Percentiles rank a stretch among this genome's conserved stretches.
phyloP scores from a whole-genome alignment of 2,113 vertebrate species.

The Epinephelus lanceolatus region DNA sequence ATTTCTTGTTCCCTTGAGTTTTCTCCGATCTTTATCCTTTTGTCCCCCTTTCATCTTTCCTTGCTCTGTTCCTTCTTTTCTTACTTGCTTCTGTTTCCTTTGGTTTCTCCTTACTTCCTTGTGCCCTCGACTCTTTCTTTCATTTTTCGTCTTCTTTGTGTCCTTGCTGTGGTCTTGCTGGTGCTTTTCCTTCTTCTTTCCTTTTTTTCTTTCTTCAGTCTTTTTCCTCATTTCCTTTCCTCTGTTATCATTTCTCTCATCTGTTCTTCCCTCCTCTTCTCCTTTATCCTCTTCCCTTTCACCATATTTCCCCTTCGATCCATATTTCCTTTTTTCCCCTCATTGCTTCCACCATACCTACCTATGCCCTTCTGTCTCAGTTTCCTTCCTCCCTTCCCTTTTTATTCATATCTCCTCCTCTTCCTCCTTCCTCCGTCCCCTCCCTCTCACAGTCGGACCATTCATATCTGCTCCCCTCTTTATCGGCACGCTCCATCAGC shows the following conservation, averaged over 20 bases:
- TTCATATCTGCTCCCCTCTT: constrained; percentile 39
- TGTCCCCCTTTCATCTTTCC: too few species aligned
- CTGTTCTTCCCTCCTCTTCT: neutral
- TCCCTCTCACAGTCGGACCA: neutral
- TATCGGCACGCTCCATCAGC: constrained; percentile 64
- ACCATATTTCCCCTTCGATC: neutral
- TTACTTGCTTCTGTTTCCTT: too few species aligned
- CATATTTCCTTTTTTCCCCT: neutral
- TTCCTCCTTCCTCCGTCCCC: neutral
- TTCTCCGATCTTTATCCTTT: too few species aligned
- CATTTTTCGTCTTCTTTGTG: too few species aligned
- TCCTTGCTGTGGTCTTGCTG: too few species aligned
- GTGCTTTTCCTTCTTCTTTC: neutral
- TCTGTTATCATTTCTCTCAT: neutral
- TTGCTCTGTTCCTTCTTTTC: too few species aligned
- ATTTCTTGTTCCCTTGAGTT: too few species aligned
- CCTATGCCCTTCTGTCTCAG: neutral
- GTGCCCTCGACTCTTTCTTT: too few species aligned
- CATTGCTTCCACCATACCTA: neutral
- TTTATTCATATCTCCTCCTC: neutral
- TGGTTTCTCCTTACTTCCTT: too few species aligned
- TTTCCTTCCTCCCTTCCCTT: neutral
- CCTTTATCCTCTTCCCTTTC: neutral
- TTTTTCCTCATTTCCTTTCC: neutral
- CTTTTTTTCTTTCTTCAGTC: neutral